Evolutionary conservation across 2,888 invertebrate genomes (phyloP).

Genomic region (Cyclophora albipunctata): DNA sequence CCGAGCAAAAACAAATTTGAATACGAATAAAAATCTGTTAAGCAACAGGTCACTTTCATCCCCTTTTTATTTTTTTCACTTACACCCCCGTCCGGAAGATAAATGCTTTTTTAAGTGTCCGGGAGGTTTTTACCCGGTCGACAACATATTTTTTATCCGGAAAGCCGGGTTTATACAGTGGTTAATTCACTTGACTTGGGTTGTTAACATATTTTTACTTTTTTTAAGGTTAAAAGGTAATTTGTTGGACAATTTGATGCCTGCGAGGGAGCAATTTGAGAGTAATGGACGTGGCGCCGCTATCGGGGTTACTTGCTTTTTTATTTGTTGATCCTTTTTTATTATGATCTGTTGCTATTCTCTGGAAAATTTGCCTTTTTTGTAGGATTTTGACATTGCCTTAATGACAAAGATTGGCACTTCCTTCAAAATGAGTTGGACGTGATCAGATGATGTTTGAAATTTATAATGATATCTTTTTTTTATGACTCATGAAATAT

Average conservation of each 20-base stretch:
- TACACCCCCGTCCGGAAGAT: slow-evolving; percentile 31
- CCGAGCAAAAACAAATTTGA: background rate
- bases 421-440: too few species aligned
- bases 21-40: background rate
- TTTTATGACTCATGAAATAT: too few species aligned
- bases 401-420: too few species aligned
- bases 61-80: slow-evolving; percentile 22
- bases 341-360: too few species aligned
- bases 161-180: slow-evolving; percentile 29
- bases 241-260: slow-evolving; percentile 26
- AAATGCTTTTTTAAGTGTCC: slow-evolving; percentile 54
- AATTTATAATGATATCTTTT: too few species aligned
- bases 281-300: background rate
- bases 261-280: background rate
- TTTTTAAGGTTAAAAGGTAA: slow-evolving; percentile 27
- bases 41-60: slow-evolving; percentile 16
- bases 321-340: too few species aligned
- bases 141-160: slow-evolving; percentile 56
- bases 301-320: background rate
- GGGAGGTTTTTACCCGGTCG: slow-evolving; percentile 41
- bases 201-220: slow-evolving; percentile 25
- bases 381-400: too few species aligned
- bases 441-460: too few species aligned
- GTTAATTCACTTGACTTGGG: slow-evolving; percentile 27
- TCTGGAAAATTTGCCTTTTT: too few species aligned